These are phyloP conservation scores for Platichthys stellatus DNA, from an alignment of 2,113 vertebrate genomes.

Conservation along the genomic window DNA sequence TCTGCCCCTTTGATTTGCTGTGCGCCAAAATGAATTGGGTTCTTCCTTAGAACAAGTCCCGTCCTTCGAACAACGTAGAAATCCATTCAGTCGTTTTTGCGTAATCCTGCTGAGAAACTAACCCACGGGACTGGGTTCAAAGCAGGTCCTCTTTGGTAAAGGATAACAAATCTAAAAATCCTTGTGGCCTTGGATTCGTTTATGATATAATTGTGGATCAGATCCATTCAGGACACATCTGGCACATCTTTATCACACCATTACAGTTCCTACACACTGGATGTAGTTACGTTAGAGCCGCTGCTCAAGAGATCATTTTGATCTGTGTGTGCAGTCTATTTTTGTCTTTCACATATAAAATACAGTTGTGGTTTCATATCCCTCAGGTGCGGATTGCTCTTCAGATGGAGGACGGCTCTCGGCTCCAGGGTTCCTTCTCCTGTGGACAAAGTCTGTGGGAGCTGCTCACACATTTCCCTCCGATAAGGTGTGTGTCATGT, in stretches of 20 bases:
- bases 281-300: neutral
- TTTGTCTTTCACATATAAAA: neutral
- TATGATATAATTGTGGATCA: neutral
- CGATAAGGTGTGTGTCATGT: slow-evolving; percentile 85
- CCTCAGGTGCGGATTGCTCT: slow-evolving; percentile 89
- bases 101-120: too few relatives aligned
- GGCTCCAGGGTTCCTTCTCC: slow-evolving; percentile 88
- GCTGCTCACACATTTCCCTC: slow-evolving; percentile 87
- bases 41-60: too few relatives aligned
- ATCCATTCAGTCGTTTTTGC: too few relatives aligned
- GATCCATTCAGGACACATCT: neutral
- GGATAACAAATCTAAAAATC: neutral
- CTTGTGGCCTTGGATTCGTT: neutral
- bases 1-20: too few relatives aligned
- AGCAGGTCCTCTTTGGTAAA: too few relatives aligned
- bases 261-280: neutral
- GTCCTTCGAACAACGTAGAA: too few relatives aligned
- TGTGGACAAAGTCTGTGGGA: slow-evolving; percentile 91
- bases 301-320: neutral
- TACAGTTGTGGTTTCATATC: slow-evolving; percentile 2
- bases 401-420: slow-evolving; percentile 89
- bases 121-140: too few relatives aligned
- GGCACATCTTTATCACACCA: neutral
- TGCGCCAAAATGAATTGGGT: too few relatives aligned
- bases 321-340: neutral